These are phyloP conservation scores for Amphipyra berbera DNA, from an alignment of 2,888 invertebrate species.

Conservation along the genomic window DNA sequence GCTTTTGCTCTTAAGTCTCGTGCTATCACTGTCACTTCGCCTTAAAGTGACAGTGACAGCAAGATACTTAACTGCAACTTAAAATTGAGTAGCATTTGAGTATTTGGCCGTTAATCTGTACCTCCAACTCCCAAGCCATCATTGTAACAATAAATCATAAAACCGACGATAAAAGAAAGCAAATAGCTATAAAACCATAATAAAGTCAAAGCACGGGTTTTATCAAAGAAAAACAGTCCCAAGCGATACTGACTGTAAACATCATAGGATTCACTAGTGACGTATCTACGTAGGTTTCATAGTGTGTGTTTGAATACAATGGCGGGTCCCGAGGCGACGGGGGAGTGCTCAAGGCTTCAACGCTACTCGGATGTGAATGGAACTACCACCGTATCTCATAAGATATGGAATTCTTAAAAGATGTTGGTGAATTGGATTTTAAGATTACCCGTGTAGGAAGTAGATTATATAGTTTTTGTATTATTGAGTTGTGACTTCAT, in stretches of 20 bases:
- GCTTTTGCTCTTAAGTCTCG: too few relatives aligned
- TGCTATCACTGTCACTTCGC: too few relatives aligned
- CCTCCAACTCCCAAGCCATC: constrained; percentile 27
- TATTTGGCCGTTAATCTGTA: too few relatives aligned
- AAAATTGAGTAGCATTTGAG: too few relatives aligned
- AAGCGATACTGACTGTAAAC: constrained; percentile 49
- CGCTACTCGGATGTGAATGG: constrained; percentile 43
- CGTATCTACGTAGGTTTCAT: constrained; percentile 44
- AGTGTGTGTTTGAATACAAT: constrained; percentile 67
- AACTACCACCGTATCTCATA: constrained; percentile 51
- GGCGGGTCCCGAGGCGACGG: constrained; percentile 60
- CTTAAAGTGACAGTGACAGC: too few relatives aligned
- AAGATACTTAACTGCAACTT: neutral
- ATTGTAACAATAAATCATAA: constrained; percentile 41
- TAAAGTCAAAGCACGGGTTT: constrained; percentile 44
- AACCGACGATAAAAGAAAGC: constrained; percentile 44
- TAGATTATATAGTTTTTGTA: neutral
- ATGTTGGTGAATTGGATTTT: constrained; percentile 57
- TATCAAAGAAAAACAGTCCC: constrained; percentile 48
- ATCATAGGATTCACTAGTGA: constrained; percentile 46
- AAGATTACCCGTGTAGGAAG: constrained; percentile 37
- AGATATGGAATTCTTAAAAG: constrained; percentile 53
- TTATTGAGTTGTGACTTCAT: too few relatives aligned
- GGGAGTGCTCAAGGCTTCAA: constrained; percentile 61
- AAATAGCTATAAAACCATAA: constrained; percentile 51